These are phyloP conservation scores for Garrulus glandarius DNA, from an alignment of 2,797 vertebrate species.

Conservation along the genomic window DNA sequence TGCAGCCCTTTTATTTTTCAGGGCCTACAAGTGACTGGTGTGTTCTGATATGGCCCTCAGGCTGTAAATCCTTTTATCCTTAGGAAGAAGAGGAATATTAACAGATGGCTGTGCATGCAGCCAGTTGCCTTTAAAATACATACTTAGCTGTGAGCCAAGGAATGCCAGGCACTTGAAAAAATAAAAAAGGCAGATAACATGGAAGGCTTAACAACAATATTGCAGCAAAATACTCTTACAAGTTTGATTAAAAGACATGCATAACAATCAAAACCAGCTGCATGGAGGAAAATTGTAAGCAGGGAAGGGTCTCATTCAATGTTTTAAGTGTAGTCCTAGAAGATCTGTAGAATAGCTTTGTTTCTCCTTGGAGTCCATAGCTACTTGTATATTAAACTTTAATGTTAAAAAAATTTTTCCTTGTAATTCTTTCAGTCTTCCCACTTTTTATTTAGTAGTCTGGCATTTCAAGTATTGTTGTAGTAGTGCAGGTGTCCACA, in stretches of 20 bases:
- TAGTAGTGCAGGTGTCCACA: not conserved
- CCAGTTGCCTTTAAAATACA: not conserved
- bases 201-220: not conserved
- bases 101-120: not conserved
- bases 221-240: not conserved
- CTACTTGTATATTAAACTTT: not conserved
- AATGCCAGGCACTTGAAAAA: conserved; percentile 32
- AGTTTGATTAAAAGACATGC: not conserved
- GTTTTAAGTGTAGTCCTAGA: not conserved
- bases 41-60: not conserved
- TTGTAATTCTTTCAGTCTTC: not conserved
- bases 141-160: not conserved
- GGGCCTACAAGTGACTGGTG: not conserved
- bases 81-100: not conserved
- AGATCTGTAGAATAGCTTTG: not conserved
- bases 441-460: not conserved
- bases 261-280: not conserved
- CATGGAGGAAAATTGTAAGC: not conserved
- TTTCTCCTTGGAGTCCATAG: not conserved
- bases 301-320: not conserved
- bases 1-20: not conserved
- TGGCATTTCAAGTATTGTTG: not conserved
- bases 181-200: not conserved
- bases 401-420: not conserved
- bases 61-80: not conserved